Evolutionary conservation across 2,888 invertebrate species (phyloP).

Genomic region (Corythucha ciliata): DNA sequence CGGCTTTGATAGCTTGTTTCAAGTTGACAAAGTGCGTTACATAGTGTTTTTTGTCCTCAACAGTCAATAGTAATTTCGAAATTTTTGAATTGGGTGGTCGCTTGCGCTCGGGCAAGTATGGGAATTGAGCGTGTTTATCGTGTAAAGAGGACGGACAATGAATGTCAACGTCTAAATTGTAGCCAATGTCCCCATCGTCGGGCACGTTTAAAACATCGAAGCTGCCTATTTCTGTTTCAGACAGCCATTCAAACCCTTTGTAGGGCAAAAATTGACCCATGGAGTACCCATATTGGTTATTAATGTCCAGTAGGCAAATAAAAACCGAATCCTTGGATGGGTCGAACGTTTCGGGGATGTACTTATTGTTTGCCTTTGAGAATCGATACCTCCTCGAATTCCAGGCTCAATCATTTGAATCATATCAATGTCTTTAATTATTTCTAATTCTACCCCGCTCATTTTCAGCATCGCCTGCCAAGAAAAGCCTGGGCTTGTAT

Average conservation of each 20-base stretch:
- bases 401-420: constrained; percentile 26
- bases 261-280: constrained; percentile 5
- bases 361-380: constrained; percentile 2
- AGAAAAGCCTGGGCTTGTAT: constrained; percentile 20
- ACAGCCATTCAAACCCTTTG: constrained; percentile 37
- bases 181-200: constrained; percentile 35
- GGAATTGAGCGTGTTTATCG: constrained; percentile 34
- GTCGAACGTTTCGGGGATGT: constrained; percentile 8
- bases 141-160: constrained; percentile 41
- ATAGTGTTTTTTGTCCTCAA: constrained; percentile 17
- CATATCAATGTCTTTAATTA: constrained; percentile 27
- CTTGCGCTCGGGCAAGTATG: constrained; percentile 5
- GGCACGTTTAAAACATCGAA: constrained; percentile 21
- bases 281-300: constrained; percentile 24
- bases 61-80: constrained; percentile 7
- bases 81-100: neutral
- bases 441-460: constrained; percentile 23
- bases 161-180: constrained; percentile 42
- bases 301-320: too few species aligned
- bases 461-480: constrained; percentile 16
- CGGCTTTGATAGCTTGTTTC: constrained; percentile 23
- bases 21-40: neutral
- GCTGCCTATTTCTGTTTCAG: constrained; percentile 21
- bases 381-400: constrained; percentile 21
- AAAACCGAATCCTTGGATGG: neutral